Evolutionary conservation across 2,888 invertebrate genomes (phyloP).

Genomic region (Phragmatobia fuliginosa): DNA sequence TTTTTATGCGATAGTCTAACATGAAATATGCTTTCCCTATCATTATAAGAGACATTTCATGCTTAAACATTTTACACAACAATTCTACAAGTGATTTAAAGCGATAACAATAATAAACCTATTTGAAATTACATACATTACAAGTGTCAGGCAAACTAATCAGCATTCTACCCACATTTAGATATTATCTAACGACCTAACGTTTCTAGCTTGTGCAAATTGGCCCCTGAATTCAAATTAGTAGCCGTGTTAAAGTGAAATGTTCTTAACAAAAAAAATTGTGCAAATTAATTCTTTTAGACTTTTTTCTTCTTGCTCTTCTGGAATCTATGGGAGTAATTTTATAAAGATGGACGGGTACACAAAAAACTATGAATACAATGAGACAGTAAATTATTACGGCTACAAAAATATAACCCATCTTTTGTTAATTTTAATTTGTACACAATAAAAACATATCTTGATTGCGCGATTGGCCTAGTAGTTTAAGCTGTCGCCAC

Average conservation of each 20-base stretch:
- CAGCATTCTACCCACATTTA: constrained; percentile 28
- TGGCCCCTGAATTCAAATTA: background rate
- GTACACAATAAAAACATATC: too few relatives aligned
- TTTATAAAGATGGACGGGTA: too few relatives aligned
- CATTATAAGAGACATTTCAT: background rate
- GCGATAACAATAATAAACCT: background rate
- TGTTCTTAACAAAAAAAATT: background rate
- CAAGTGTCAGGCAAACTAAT: constrained; percentile 15
- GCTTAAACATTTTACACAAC: background rate
- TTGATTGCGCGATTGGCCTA: too few relatives aligned
- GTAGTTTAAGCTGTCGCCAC: too few relatives aligned
- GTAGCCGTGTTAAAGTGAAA: background rate
- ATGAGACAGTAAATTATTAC: too few relatives aligned
- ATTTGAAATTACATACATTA: constrained; percentile 1
- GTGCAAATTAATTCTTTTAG: background rate
- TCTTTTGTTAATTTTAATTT: too few relatives aligned
- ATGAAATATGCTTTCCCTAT: background rate
- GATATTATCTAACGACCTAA: constrained; percentile 34
- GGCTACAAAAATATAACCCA: too few relatives aligned
- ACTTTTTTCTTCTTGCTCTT: background rate
- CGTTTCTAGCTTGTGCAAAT: constrained; percentile 20
- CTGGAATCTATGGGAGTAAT: too few relatives aligned
- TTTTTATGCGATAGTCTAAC: background rate
- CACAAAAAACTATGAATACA: too few relatives aligned
- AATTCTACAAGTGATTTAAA: background rate